Evolutionary conservation across 1,140 invertebrate species (phyloP).

Genomic region (Drosophila lowei): DNA sequence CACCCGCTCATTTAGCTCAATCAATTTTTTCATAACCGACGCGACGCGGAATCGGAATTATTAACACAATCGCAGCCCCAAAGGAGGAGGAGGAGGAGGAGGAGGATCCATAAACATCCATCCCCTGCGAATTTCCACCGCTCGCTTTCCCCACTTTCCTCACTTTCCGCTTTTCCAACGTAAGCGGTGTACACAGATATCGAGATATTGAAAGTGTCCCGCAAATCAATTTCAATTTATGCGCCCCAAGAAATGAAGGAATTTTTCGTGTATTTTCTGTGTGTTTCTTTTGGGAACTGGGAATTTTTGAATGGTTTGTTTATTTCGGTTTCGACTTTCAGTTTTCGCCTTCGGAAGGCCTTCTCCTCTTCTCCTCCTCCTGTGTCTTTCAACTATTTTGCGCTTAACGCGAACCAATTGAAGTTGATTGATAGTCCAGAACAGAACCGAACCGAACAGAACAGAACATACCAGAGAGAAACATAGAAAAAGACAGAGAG

Average conservation of each 20-base stretch:
- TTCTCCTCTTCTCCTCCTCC: not conserved
- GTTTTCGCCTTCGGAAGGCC: not conserved
- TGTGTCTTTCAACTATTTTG: conserved; percentile 63
- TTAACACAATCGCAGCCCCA: conserved; percentile 59
- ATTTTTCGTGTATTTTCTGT: conserved; percentile 56
- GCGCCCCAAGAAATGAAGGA: conserved; percentile 45
- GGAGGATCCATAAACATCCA: conserved; percentile 41
- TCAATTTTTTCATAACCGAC: conserved; percentile 73
- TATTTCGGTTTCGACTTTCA: conserved; percentile 46
- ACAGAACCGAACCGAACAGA: not conserved
- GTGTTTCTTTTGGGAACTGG: conserved; percentile 56
- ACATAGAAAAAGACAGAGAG: not conserved
- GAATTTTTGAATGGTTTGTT: conserved; percentile 37
- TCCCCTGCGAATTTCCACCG: not conserved
- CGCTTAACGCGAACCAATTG: conserved; percentile 73
- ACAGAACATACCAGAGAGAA: no score
- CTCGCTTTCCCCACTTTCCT: no score
- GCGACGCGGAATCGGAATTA: conserved; percentile 58
- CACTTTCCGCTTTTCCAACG: conserved; percentile 6
- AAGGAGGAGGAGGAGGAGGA: not conserved
- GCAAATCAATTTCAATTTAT: conserved; percentile 80
- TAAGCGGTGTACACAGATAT: conserved; percentile 17
- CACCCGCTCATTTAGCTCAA: conserved; percentile 80
- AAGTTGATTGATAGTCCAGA: conserved; percentile 70
- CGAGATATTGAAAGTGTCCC: conserved; percentile 74